Conservation (phyloP, 2,113 vertebrate species). For the Synchiropus splendidus region DNA sequence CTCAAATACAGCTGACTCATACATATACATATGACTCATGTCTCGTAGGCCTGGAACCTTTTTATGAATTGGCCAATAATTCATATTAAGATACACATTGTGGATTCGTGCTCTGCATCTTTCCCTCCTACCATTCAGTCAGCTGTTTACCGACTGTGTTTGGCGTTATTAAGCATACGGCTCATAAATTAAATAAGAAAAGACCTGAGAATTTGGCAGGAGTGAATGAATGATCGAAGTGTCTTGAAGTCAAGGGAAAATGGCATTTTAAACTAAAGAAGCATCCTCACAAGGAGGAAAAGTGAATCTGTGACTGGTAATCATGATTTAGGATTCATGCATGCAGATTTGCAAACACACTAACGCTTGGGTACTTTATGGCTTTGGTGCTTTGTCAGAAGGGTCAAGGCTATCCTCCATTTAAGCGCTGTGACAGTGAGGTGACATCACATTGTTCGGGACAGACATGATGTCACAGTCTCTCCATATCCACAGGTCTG, state of each 20-base stretch:
- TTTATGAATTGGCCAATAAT: no score
- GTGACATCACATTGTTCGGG: conserved; percentile 44
- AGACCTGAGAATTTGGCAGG: conserved; percentile 72
- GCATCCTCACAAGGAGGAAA: conserved; percentile 48
- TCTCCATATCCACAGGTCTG: conserved; percentile 28
- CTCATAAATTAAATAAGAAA: conserved; percentile 60
- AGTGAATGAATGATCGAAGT: conserved; percentile 66
- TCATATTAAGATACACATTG: no score
- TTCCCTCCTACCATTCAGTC: no score
- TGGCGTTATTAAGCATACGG: no score
- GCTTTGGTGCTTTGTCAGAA: conserved; percentile 23
- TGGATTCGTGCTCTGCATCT: no score
- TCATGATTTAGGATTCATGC: neutral
- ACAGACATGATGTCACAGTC: conserved; percentile 53
- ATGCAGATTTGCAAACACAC: no score
- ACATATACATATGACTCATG: no score
- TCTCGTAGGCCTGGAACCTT: no score
- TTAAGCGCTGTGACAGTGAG: conserved; percentile 27
- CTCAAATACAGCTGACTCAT: no score
- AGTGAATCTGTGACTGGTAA: conserved; percentile 6
- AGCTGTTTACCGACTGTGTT: no score
- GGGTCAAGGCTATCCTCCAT: conserved; percentile 41
- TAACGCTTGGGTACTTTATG: conserved; percentile 37
- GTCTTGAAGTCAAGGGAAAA: conserved; percentile 67
- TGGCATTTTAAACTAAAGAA: conserved; percentile 70